phyloP scores from a whole-genome alignment of 1,140 invertebrate species.

The Prorops nasuta region DNA sequence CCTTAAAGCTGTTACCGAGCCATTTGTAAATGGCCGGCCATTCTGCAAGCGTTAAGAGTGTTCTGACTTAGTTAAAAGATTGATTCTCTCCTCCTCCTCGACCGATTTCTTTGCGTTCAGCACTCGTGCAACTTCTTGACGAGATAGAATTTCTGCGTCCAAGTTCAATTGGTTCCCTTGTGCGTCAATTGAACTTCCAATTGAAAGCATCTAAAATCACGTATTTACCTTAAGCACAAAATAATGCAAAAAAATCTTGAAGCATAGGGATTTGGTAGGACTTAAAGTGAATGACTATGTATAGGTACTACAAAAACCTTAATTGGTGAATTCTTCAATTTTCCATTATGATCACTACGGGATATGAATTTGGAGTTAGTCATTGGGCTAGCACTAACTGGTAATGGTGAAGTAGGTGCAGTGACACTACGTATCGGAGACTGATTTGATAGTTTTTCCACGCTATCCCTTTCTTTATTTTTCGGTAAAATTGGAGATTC shows the following conservation, averaged over 20 bases:
- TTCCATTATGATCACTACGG: slow-evolving; percentile 44
- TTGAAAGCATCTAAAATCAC: background rate
- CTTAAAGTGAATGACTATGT: too few species aligned
- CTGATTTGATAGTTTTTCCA: slow-evolving; percentile 21
- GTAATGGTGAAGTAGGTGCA: slow-evolving; percentile 42
- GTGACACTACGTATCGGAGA: slow-evolving; percentile 39
- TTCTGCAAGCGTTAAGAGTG: slow-evolving; percentile 48
- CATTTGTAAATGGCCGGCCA: slow-evolving; percentile 27
- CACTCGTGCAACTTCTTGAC: slow-evolving; percentile 31
- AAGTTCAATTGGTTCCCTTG: slow-evolving; percentile 27
- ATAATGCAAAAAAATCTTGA: too few species aligned
- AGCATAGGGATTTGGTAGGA: too few species aligned
- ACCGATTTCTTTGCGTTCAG: slow-evolving; percentile 28
- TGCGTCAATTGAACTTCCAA: slow-evolving; percentile 25
- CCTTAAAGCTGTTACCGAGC: slow-evolving; percentile 18
- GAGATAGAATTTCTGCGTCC: slow-evolving; percentile 30
- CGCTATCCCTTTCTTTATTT: slow-evolving; percentile 26
- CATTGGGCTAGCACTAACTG: slow-evolving; percentile 45
- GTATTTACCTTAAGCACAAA: slow-evolving; percentile 8
- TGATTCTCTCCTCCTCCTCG: slow-evolving; percentile 39
- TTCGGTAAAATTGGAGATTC: slow-evolving; percentile 49
- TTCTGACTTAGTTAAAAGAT: slow-evolving; percentile 39
- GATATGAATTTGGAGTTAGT: slow-evolving; percentile 44
- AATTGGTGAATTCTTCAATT: slow-evolving; percentile 41
- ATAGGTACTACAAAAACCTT: too few species aligned